Conservation (phyloP, 2,888 invertebrate species). For the Nebria salina region DNA sequence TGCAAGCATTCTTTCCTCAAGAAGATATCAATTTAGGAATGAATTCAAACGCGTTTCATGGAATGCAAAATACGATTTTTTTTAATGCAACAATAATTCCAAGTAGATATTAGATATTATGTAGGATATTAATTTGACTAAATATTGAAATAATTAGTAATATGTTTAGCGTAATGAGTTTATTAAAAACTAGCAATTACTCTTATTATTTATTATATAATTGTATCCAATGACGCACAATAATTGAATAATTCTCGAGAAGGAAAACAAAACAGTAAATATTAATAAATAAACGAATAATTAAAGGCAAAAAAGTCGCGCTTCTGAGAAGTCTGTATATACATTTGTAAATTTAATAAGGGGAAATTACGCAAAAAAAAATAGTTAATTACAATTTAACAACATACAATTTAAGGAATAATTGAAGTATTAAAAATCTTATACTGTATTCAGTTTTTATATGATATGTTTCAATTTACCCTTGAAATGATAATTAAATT, state of each 20-base stretch:
- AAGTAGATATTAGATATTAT: not conserved
- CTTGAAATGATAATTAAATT: not conserved
- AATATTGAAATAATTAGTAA: not conserved
- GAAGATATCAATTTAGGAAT: no score
- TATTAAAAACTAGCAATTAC: not conserved
- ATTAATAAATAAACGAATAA: not conserved
- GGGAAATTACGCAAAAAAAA: not conserved
- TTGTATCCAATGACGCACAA: not conserved
- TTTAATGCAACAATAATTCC: no score
- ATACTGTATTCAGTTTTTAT: not conserved
- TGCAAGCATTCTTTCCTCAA: not conserved
- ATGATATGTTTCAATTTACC: not conserved
- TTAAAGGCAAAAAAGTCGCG: not conserved
- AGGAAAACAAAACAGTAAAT: not conserved
- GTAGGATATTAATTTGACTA: not conserved
- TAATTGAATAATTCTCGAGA: not conserved
- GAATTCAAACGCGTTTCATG: no score
- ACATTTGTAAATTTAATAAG: not conserved
- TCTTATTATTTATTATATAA: not conserved
- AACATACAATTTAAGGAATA: not conserved
- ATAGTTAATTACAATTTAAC: not conserved
- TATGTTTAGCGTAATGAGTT: not conserved
- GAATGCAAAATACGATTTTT: no score
- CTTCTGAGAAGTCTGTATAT: not conserved
- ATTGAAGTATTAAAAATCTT: not conserved